Percentiles rank a stretch among this genome's conserved stretches.
Conservation (phyloP, 2,113 vertebrate species). For the Rhinoptilus africanus region DNA sequence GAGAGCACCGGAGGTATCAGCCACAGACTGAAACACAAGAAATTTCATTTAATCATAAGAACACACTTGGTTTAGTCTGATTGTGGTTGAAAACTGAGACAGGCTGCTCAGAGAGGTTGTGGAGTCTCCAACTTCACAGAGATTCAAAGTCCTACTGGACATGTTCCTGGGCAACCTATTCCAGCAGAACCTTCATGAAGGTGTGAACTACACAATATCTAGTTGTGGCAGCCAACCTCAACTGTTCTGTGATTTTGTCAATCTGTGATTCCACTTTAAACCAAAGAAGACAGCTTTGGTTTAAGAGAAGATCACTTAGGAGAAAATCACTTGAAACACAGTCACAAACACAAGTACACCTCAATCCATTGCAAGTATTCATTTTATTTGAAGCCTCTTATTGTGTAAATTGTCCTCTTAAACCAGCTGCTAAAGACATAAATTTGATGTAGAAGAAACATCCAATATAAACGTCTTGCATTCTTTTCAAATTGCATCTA, state of each 20-base stretch:
- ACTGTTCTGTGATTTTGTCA: too few species aligned
- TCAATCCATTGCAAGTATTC: accelerated
- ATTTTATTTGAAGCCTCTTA: neutral
- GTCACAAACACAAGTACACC: too few species aligned
- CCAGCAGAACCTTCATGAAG: too few species aligned
- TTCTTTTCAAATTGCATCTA: neutral
- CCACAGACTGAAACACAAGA: neutral
- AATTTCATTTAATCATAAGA: neutral
- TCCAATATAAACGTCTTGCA: neutral
- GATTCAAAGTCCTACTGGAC: neutral
- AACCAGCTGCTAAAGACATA: neutral
- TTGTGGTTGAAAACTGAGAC: neutral
- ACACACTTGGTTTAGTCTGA: neutral
- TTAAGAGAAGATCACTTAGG: too few species aligned
- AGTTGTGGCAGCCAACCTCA: too few species aligned
- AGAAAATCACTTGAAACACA: neutral
- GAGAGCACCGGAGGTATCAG: neutral
- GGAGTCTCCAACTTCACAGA: neutral
- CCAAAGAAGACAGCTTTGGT: neutral
- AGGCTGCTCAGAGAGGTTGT: neutral
- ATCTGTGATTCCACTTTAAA: neutral
- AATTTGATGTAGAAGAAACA: neutral
- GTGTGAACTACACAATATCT: too few species aligned
- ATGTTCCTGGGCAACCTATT: too few species aligned
- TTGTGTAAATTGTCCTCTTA: neutral